phyloP scores from a whole-genome alignment of 2,797 vertebrate species.

The Pangasius sanitwongsei region DNA sequence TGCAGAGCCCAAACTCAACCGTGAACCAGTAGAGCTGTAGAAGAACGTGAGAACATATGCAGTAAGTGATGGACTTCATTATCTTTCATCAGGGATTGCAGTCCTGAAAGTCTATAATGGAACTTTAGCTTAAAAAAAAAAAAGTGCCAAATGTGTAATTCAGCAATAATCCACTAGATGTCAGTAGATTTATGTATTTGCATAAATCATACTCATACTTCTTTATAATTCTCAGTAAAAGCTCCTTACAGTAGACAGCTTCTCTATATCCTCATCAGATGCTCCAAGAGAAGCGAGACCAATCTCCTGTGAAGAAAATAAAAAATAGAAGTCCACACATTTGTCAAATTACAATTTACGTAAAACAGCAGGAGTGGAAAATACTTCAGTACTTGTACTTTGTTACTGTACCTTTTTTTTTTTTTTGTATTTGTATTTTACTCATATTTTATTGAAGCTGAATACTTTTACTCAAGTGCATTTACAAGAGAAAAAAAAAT shows the following conservation, averaged over 20 bases:
- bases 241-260: constrained; percentile 80
- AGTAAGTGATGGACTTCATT: neutral
- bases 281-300: constrained; percentile 84
- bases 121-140: neutral
- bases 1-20: constrained; percentile 84
- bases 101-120: neutral
- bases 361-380: neutral
- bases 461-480: neutral
- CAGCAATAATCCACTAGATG: neutral
- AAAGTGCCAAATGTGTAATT: neutral
- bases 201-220: neutral
- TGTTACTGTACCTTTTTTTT: no score
- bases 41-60: neutral
- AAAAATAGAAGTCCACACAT: neutral
- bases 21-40: constrained; percentile 84
- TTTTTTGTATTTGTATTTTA: neutral
- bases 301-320: constrained; percentile 75
- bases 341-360: neutral
- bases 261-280: constrained; percentile 86
- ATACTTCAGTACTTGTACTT: neutral
- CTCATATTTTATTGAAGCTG: neutral
- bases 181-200: neutral
- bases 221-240: neutral
- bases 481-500: neutral
- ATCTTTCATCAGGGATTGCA: neutral